phyloP scores from a whole-genome alignment of 2,797 vertebrate species.

The Enteromius radiatus region DNA sequence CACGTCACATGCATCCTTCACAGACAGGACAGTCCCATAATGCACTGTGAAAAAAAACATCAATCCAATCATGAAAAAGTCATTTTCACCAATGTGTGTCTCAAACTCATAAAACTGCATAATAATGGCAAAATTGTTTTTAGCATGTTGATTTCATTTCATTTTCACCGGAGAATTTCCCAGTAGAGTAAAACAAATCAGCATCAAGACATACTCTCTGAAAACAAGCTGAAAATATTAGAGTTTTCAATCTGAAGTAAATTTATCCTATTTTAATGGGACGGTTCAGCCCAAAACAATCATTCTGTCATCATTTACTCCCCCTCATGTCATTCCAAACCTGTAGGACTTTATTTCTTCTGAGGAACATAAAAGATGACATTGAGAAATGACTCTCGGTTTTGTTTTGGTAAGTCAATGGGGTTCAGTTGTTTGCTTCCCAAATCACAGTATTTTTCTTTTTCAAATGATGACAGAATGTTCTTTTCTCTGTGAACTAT shows the following conservation, averaged over 20 bases:
- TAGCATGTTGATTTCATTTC: background rate
- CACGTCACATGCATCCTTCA: background rate
- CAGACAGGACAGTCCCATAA: background rate
- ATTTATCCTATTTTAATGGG: background rate
- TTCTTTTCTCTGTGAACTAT: background rate
- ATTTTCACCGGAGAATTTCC: background rate
- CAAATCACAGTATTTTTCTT: background rate
- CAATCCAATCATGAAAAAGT: background rate
- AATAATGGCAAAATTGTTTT: background rate
- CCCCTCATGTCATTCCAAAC: background rate
- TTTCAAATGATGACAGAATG: background rate
- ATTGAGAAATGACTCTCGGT: background rate
- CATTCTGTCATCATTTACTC: background rate
- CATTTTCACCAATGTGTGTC: background rate
- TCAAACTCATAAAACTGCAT: background rate
- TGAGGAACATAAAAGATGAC: background rate
- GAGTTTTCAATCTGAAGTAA: background rate
- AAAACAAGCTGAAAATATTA: background rate
- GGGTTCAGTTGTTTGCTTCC: background rate
- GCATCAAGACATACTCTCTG: background rate
- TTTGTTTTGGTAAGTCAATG: conserved; percentile 1
- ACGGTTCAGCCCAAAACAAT: background rate
- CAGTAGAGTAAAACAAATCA: background rate
- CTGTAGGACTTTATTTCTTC: background rate
- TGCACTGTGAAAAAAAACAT: background rate